A percentile compares a stretch with the other conserved stretches of the same genome.
Conservation (phyloP, 2,797 vertebrate species). For the Characodon lateralis region DNA sequence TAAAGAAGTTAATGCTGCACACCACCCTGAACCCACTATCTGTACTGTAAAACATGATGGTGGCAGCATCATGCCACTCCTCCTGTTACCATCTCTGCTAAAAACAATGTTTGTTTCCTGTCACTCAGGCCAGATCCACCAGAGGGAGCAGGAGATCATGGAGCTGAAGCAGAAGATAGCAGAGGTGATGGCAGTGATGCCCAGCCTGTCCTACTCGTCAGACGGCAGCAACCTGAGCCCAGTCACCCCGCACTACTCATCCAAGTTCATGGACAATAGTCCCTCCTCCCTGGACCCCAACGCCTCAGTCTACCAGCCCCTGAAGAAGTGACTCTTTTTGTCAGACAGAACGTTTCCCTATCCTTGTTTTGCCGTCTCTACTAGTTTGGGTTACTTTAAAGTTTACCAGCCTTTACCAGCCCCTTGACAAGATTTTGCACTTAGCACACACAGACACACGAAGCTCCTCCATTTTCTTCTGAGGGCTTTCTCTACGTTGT, state of each 20-base stretch:
- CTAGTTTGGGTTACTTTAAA: constrained; percentile 34
- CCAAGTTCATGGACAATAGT: constrained; percentile 99
- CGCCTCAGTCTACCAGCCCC: constrained; percentile 97
- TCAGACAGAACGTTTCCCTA: constrained; percentile 52
- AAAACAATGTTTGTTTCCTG: constrained; percentile 9
- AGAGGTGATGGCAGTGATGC: constrained; percentile 99
- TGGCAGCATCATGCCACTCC: too few species aligned
- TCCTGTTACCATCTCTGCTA: not conserved
- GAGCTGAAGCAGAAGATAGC: constrained; percentile 99
- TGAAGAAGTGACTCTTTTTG: constrained; percentile 88
- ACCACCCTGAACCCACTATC: too few species aligned
- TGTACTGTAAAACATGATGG: too few species aligned
- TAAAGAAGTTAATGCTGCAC: too few species aligned
- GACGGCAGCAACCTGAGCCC: constrained; percentile 91
- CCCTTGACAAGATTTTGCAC: constrained; percentile 58
- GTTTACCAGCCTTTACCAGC: constrained; percentile 34
- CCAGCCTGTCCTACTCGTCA: constrained; percentile 93
- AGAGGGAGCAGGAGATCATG: constrained; percentile 98
- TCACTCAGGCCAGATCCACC: constrained; percentile 91
- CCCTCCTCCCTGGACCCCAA: constrained; percentile 97
- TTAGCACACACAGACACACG: constrained; percentile 32
- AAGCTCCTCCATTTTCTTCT: constrained; percentile 31
- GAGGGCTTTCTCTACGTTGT: constrained; percentile 14
- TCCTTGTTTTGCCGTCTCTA: constrained; percentile 41
- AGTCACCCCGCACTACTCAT: constrained; percentile 94